These are phyloP conservation scores for Drosophila virilis DNA, from an alignment of 1,140 invertebrate species.

Conservation along the genomic window DNA sequence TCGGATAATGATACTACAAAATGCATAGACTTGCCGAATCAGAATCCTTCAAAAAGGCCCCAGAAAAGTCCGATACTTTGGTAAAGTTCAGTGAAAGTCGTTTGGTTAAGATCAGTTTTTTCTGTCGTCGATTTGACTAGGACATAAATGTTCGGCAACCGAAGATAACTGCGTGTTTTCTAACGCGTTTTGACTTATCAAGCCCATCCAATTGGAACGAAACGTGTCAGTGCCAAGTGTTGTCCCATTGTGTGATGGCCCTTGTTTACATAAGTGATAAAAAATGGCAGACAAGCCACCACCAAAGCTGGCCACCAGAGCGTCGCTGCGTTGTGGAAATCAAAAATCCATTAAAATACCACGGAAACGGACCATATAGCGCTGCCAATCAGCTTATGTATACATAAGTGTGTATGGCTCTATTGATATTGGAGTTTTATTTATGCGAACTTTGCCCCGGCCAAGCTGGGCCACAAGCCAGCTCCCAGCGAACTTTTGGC, in stretches of 20 bases:
- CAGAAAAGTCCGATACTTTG: too few species aligned
- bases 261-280: slow-evolving; percentile 83
- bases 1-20: too few species aligned
- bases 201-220: neutral
- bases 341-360: slow-evolving; percentile 82
- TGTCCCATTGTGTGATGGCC: slow-evolving; percentile 54
- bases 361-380: slow-evolving; percentile 55
- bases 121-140: too few species aligned
- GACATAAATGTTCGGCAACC: too few species aligned
- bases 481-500: slow-evolving; percentile 55
- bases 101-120: too few species aligned
- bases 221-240: slow-evolving; percentile 74
- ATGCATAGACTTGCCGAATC: too few species aligned
- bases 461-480: slow-evolving; percentile 2
- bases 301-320: slow-evolving; percentile 37
- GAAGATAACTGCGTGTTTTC: too few species aligned
- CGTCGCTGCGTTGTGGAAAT: slow-evolving; percentile 52
- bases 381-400: slow-evolving; percentile 74
- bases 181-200: neutral
- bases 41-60: too few species aligned
- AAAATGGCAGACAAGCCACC: slow-evolving; percentile 44
- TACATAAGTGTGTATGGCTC: slow-evolving; percentile 52
- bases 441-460: slow-evolving; percentile 74
- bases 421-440: slow-evolving; percentile 75
- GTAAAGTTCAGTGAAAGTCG: too few species aligned